phyloP scores from a whole-genome alignment of 2,797 vertebrate genomes.

The Sarcophilus harrisii region DNA sequence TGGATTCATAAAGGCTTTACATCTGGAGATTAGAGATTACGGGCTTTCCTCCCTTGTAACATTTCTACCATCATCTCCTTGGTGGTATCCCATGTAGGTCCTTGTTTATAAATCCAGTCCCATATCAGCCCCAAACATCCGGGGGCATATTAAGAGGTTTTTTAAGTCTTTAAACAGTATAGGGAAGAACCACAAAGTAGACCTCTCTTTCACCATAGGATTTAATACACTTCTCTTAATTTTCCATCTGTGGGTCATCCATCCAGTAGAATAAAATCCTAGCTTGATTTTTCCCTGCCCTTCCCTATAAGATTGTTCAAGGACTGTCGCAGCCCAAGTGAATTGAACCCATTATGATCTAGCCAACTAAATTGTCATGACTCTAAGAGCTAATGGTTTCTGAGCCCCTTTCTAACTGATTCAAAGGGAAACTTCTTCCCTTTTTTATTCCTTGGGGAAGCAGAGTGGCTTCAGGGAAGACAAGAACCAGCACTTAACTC shows the following conservation, averaged over 20 bases:
- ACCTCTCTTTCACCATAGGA: background rate
- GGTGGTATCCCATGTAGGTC: background rate
- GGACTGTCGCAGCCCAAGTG: conserved; percentile 13
- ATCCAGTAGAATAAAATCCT: background rate
- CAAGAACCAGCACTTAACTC: background rate
- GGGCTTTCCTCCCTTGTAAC: background rate
- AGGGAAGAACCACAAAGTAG: background rate
- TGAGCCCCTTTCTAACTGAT: background rate
- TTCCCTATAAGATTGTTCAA: background rate
- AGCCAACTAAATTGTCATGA: background rate
- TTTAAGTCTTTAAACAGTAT: too few relatives aligned
- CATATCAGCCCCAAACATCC: background rate
- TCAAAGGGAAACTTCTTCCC: conserved; percentile 14
- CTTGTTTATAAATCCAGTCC: background rate
- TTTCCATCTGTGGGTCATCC: conserved; percentile 1
- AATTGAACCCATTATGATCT: background rate
- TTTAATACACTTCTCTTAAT: background rate
- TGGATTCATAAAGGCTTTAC: background rate
- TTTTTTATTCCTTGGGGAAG: background rate
- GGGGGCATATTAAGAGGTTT: background rate
- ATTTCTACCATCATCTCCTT: background rate
- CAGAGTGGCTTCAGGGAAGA: conserved; percentile 34
- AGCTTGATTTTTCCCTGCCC: background rate
- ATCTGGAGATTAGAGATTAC: background rate
- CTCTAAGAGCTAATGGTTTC: background rate